Conservation (phyloP, 1,140 invertebrate species). For the Heterodera schachtii region DNA sequence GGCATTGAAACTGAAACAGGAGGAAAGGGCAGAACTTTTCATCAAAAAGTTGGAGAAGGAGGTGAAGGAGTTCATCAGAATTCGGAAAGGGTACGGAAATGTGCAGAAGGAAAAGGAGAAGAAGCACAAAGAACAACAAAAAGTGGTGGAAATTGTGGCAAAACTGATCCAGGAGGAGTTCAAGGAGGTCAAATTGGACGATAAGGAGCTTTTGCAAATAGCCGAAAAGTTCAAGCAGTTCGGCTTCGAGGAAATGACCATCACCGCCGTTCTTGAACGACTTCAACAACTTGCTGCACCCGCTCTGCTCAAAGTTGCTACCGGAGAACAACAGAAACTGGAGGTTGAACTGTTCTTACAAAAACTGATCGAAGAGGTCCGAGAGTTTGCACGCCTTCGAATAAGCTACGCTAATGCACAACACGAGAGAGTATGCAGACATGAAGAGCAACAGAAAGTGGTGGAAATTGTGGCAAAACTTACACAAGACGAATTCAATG, state of each 20-base stretch:
- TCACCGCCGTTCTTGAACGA: neutral
- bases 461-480: constrained; percentile 7
- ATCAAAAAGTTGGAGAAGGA: constrained; percentile 1
- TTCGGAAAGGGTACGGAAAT: constrained; percentile 14
- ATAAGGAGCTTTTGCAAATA: neutral
- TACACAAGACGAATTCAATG: neutral
- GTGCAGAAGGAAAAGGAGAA: constrained; percentile 1
- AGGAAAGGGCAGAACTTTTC: too few relatives aligned
- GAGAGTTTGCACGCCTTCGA: neutral
- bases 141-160: neutral
- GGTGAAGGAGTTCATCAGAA: neutral
- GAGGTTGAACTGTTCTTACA: neutral
- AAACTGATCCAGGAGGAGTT: constrained; percentile 1
- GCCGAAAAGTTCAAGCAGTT: constrained; percentile 18
- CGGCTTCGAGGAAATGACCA: neutral
- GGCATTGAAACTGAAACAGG: too few relatives aligned
- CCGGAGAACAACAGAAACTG: neutral
- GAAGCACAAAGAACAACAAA: constrained; percentile 6
- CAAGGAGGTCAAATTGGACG: neutral
- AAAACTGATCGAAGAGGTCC: constrained; percentile 8
- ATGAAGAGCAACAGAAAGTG: constrained; percentile 1
- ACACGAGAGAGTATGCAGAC: neutral
- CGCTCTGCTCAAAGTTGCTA: too few relatives aligned
- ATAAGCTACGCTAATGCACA: neutral
- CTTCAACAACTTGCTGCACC: neutral